Conservation (phyloP, 1,140 invertebrate genomes). For the Drosophila azteca region DNA sequence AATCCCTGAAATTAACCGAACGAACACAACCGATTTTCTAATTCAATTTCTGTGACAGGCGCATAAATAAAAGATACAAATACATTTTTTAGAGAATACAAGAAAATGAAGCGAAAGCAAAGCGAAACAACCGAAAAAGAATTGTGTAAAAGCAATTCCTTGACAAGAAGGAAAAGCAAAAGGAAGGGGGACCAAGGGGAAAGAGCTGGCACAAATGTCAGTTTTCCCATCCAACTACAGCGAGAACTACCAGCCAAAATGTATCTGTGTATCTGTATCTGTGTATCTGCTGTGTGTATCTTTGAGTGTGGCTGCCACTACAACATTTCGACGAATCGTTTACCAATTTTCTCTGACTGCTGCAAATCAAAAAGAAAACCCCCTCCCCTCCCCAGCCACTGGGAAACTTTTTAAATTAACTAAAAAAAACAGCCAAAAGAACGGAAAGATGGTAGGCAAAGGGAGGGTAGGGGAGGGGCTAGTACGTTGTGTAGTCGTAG, state of each 20-base stretch:
- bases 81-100: conserved; percentile 64
- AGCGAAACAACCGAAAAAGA: conserved; percentile 50
- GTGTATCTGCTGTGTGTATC: conserved; percentile 11
- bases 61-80: conserved; percentile 79
- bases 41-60: conserved; percentile 78
- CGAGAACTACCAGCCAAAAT: conserved; percentile 39
- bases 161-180: conserved; percentile 37
- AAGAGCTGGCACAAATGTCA: conserved; percentile 75
- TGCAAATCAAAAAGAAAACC: conserved; percentile 73
- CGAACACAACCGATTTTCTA: conserved; percentile 61
- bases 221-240: conserved; percentile 69
- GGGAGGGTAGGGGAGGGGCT: neutral
- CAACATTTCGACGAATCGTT: conserved; percentile 74
- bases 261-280: conserved; percentile 12
- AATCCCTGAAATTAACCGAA: conserved; percentile 26
- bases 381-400: neutral
- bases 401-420: conserved; percentile 81
- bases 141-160: conserved; percentile 75
- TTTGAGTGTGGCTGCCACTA: conserved; percentile 10
- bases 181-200: conserved; percentile 6
- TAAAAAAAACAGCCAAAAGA: conserved; percentile 66
- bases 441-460: neutral
- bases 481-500: conserved; percentile 66
- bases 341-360: conserved; percentile 79
- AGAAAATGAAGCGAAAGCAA: conserved; percentile 53